Evolutionary conservation across 2,113 vertebrate genomes (phyloP).

Genomic region (Stegostoma tigrinum): DNA sequence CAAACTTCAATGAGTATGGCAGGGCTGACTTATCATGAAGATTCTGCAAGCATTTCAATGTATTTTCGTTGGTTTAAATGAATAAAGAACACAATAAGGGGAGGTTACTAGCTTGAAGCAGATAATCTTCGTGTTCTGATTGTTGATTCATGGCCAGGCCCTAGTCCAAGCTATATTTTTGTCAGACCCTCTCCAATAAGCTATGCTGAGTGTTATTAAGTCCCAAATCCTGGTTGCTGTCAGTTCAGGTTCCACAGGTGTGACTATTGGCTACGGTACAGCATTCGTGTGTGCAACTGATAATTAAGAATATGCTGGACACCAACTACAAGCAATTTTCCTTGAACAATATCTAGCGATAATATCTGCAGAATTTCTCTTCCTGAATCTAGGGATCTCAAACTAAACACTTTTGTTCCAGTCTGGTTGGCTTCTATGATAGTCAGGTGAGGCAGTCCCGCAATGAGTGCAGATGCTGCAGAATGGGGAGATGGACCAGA

Average conservation of each 20-base stretch:
- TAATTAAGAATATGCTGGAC: neutral
- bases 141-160: neutral
- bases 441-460: too few relatives aligned
- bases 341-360: neutral
- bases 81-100: neutral
- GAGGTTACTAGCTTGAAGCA: neutral
- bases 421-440: too few relatives aligned
- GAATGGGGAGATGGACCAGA: too few relatives aligned
- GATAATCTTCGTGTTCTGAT: neutral
- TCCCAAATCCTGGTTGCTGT: neutral
- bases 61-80: neutral
- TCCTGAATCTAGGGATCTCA: neutral
- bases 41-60: neutral
- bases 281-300: neutral
- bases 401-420: neutral
- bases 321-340: neutral
- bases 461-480: too few relatives aligned
- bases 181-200: neutral
- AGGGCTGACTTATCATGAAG: neutral
- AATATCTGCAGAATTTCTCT: neutral
- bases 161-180: neutral
- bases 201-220: neutral
- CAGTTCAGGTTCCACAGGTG: neutral
- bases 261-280: neutral
- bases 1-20: neutral